phyloP scores from a whole-genome alignment of 2,113 vertebrate genomes.

The Poeciliopsis retropinna region DNA sequence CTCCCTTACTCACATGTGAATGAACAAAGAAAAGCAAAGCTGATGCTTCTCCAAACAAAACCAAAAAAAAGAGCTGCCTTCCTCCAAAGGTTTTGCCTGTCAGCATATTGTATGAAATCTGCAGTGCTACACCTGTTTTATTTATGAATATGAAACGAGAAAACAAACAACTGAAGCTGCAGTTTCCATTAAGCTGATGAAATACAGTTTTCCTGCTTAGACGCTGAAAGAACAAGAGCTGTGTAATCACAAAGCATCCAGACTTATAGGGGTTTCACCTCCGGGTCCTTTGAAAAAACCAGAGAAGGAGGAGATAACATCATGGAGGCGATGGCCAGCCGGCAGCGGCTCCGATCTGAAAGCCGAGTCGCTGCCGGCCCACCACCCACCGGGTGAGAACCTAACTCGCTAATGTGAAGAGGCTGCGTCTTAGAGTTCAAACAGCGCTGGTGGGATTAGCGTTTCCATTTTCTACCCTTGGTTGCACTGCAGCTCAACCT shows the following conservation, averaged over 20 bases:
- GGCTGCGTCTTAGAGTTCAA: constrained; percentile 42
- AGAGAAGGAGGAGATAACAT: constrained; percentile 32
- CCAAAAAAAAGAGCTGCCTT: constrained; percentile 62
- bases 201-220: not conserved
- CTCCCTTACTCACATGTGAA: constrained; percentile 70
- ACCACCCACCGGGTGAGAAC: constrained; percentile 64
- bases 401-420: constrained; percentile 54
- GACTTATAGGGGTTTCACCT: constrained; percentile 26
- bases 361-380: constrained; percentile 40
- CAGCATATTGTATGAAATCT: constrained; percentile 50
- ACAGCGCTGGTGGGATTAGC: constrained; percentile 52
- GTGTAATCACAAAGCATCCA: not conserved
- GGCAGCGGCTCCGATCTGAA: constrained; percentile 25
- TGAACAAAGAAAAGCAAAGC: constrained; percentile 77
- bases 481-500: constrained; percentile 53
- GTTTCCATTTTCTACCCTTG: constrained; percentile 60
- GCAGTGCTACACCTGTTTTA: constrained; percentile 1
- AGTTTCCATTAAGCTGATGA: constrained; percentile 15
- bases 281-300: constrained; percentile 5
- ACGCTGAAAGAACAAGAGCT: not conserved
- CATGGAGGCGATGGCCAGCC: constrained; percentile 28
- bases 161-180: constrained; percentile 11
- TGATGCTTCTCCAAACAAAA: constrained; percentile 66
- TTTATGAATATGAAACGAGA: constrained; percentile 25
- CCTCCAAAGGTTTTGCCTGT: constrained; percentile 42